Conservation (phyloP, 53 echinoderm and acorn worm genomes). For the Glandiceps talaboti region DNA sequence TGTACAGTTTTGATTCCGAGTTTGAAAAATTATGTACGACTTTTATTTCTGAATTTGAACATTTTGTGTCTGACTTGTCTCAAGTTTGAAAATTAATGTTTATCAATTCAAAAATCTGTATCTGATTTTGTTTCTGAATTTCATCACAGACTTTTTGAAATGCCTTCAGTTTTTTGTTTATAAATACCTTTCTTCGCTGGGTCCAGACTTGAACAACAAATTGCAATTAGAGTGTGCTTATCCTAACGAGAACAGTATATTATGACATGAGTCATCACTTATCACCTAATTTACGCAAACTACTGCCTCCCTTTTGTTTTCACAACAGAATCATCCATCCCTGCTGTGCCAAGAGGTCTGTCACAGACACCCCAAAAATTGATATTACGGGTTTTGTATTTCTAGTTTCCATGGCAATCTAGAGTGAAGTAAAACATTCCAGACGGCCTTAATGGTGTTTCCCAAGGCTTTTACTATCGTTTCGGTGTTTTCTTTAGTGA, state of each 20-base stretch:
- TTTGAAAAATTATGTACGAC: no score
- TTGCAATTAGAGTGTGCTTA: no score
- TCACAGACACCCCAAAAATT: background rate
- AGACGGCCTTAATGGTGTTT: background rate
- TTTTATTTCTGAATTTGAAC: no score
- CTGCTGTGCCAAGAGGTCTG: background rate
- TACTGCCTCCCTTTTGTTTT: background rate
- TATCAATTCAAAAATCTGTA: no score
- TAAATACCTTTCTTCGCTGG: no score
- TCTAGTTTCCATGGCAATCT: background rate
- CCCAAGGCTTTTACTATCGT: background rate
- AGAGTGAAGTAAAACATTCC: background rate
- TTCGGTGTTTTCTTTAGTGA: background rate
- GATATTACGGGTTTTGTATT: background rate
- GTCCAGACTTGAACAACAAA: no score
- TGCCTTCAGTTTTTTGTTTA: no score
- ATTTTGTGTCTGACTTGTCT: no score
- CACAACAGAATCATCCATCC: background rate
- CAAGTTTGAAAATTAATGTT: no score
- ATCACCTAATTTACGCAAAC: background rate
- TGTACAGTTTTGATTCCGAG: no score
- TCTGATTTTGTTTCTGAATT: no score
- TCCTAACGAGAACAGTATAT: background rate
- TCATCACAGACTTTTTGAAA: no score
- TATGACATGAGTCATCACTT: background rate